These are phyloP conservation scores for Morone chrysops DNA, from an alignment of 2,113 vertebrate genomes.

Conservation along the genomic window DNA sequence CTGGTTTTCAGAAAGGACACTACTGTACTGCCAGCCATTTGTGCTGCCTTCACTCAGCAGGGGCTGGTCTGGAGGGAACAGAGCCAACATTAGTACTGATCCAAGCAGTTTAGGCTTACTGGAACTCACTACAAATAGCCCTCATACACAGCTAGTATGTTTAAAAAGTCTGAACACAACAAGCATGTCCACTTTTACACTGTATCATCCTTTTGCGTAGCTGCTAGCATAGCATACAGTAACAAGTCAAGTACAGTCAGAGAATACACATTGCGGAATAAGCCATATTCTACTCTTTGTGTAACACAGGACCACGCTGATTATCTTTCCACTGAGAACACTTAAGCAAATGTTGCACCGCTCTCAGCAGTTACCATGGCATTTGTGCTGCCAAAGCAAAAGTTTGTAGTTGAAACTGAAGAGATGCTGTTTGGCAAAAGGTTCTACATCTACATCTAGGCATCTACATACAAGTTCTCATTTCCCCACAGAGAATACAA, in stretches of 20 bases:
- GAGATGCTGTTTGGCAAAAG: constrained; percentile 20
- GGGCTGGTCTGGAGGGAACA: constrained; percentile 10
- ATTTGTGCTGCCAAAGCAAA: constrained; percentile 40
- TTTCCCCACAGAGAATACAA: not conserved
- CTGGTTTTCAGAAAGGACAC: constrained; percentile 5
- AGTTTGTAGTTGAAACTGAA: constrained; percentile 20
- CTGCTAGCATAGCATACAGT: not conserved
- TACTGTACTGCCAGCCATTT: not conserved
- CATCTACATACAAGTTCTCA: constrained; percentile 1
- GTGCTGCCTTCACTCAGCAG: constrained; percentile 31
- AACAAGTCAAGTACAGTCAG: constrained; percentile 5
- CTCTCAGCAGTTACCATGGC: constrained; percentile 36
- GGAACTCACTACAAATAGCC: not conserved
- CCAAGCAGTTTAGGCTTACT: constrained; percentile 7
- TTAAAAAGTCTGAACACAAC: not conserved
- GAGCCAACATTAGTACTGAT: constrained; percentile 22
- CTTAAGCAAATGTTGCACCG: constrained; percentile 35
- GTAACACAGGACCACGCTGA: not conserved
- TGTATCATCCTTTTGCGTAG: not conserved
- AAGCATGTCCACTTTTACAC: not conserved
- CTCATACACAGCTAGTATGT: not conserved
- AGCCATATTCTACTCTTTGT: constrained; percentile 2
- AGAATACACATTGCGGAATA: constrained; percentile 7
- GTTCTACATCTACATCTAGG: constrained; percentile 19
- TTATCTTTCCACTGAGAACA: constrained; percentile 36